Evolutionary conservation across 2,113 vertebrate genomes (phyloP), one percentile per base, ranked within the genome.

Genomic region (Hyperopisus bebe): DNA sequence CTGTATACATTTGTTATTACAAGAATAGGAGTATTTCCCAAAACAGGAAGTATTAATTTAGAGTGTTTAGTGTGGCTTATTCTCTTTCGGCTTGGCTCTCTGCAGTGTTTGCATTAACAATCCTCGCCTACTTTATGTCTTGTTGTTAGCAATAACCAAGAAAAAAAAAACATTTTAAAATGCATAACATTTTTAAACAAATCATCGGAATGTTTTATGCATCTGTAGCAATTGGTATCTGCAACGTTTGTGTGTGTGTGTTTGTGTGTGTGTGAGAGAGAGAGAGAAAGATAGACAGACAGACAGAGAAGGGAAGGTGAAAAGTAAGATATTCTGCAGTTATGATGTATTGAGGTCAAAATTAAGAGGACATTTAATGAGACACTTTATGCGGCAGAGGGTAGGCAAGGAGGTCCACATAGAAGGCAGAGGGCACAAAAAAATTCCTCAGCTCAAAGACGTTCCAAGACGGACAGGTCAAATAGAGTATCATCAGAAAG

Each of bases 21-120:
- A 84, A 84, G 85, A 51, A 53, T 19, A 53, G 27, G 13, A 87
- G 47, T 24, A 51, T 48, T 86, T 50, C 50, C 85, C 85, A 35
- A 53, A 35, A 87, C 85, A 53, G 85, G 48, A 53, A 84, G 50
- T 35, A 47, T 87, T 84, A 21, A 84, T 84, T 86, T 86, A 53
- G 47, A 19, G n/a, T 86, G 48, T 51, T 86, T 47, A 86, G n/a
- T 47, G 21, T 86, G 48, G 83, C 42, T 86, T 50, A 50, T 86
- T 48, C 17, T 86, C 83, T 86, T 86, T 46, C 24, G 15, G 50
- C 50, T 87, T 87, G 50, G n/a, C 24, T 87, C 27, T 53, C 85
- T 55, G n/a, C 85, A 17, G 85, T 51, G 48, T 31, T 51, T 31
- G n/a, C n/a, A 6, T 53, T 87, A 48, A 82, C 77, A 82, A 44